phyloP scores from a whole-genome alignment of 35 echinoderm and acorn worm species.

The Amphiura filiformis region DNA sequence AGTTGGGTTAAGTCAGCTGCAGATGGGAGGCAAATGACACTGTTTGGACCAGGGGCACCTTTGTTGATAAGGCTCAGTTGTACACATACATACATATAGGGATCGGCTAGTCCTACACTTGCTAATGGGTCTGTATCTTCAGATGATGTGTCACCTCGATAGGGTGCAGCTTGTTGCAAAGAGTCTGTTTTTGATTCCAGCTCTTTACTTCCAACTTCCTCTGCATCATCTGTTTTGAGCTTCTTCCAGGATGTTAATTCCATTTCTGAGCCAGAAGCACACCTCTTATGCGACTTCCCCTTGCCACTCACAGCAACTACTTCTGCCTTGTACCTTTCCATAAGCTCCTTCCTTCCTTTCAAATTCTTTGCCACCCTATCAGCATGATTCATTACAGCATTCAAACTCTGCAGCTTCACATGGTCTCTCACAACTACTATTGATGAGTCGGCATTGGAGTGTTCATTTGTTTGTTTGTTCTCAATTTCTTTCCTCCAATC shows the following conservation, averaged over 20 bases:
- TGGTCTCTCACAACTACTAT: neutral
- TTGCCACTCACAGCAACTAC: neutral
- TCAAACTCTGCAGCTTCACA: neutral
- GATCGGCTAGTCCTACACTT: neutral
- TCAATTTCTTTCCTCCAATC: conserved; percentile 57
- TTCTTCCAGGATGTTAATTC: neutral
- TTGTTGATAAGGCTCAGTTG: conserved; percentile 49
- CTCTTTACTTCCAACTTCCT: no score
- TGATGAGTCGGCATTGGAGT: neutral
- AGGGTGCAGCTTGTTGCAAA: no score
- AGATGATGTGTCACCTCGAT: neutral
- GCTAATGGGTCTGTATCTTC: neutral
- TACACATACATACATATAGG: conserved; percentile 53
- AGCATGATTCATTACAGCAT: neutral
- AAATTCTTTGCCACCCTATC: neutral
- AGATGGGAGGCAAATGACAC: conserved; percentile 81
- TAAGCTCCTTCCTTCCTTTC: neutral
- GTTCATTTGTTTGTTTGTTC: neutral
- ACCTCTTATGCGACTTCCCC: neutral
- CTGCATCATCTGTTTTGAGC: neutral
- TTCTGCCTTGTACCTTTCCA: neutral
- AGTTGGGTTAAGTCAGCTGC: conserved; percentile 51
- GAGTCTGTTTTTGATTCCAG: no score
- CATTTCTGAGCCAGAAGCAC: neutral
- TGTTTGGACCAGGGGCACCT: conserved; percentile 60